Evolutionary conservation across 2,888 invertebrate species (phyloP), one percentile per base, ranked within the genome.

Genomic region (Pseudococcus longispinus): DNA sequence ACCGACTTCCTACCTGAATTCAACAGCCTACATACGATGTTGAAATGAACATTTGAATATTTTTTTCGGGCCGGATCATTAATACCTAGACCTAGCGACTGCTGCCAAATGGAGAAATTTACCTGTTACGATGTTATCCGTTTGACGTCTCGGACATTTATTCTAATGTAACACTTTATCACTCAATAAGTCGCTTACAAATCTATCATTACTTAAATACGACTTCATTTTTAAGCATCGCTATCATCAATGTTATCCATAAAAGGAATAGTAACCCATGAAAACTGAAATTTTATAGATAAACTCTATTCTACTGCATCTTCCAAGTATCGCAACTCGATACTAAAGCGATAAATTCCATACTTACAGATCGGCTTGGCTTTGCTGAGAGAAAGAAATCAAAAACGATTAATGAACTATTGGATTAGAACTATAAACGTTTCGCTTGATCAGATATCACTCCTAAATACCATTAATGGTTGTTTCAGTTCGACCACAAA

Each of bases 131-230:
- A 70, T 70, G 29, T 70, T 70, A 70, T 70, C 70, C 70, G 29
- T 70, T 26, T 70, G 70, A 70, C 70, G 29, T 70, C 15, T 29
- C 18, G 29, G 29, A 70, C 32, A 70, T 70, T 18, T 70, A 70
- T 70, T 29, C 70, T 70, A 70, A 70, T 70, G 29, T 70, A 70
- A 70, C 70, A 13, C 70, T 70, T 70, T 29, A 70, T 70, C 70
- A 70, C 70, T 70, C 70, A 70, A 70, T 70, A 70, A 70, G 70
- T 70, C 18, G 29, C 70, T 15, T 20, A 29, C 26, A 70, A 29
- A 70, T 70, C 70, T 70, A 70, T 70, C 70, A 29, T 29, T 70
- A 70, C 70, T 70, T 70, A 15, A 6, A 70, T 70, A 29, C 29
- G 70, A 32, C 70, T 70, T 70, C 70, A 70, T 70, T 18, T 70